A percentile compares a stretch with the other conserved stretches of the same genome.
phyloP scores from a whole-genome alignment of 2,888 invertebrate species.

The Agrotis ipsilon region DNA sequence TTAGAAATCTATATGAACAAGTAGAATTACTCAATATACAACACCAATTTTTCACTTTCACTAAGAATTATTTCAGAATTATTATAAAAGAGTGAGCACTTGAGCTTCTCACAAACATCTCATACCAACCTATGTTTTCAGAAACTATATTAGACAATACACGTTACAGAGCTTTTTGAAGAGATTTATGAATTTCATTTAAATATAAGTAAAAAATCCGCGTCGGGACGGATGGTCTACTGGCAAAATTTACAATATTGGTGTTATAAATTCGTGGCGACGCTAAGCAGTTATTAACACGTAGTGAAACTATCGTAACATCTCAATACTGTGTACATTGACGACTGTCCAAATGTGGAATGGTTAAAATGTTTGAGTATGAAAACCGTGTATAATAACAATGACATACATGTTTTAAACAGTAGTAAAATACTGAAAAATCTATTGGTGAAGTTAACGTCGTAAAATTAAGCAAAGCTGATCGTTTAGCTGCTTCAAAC shows the following conservation, averaged over 20 bases:
- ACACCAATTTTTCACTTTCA: conserved; percentile 56
- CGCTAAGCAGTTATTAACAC: conserved; percentile 65
- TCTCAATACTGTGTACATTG: conserved; percentile 35
- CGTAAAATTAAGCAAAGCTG: conserved; percentile 30
- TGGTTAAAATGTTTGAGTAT: conserved; percentile 86
- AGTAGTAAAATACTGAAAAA: conserved; percentile 59
- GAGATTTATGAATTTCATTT: conserved; percentile 42
- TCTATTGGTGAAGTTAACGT: conserved; percentile 30
- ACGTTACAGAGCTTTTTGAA: conserved; percentile 30
- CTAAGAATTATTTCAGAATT: conserved; percentile 42
- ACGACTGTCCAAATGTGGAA: conserved; percentile 77
- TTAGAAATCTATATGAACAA: conserved; percentile 53
- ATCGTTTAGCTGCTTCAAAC: conserved; percentile 33
- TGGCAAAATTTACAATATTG: conserved; percentile 82
- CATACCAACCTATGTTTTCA: conserved; percentile 29
- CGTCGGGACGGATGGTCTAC: conserved; percentile 83
- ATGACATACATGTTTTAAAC: conserved; percentile 48
- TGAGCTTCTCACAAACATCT: conserved; percentile 29
- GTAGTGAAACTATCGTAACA: conserved; percentile 42
- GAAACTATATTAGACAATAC: conserved; percentile 33
- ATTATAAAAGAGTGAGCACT: conserved; percentile 38
- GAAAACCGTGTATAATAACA: conserved; percentile 84
- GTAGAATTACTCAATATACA: conserved; percentile 59
- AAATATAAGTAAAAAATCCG: conserved; percentile 78
- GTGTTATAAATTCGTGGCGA: conserved; percentile 80